phyloP scores from a whole-genome alignment of 2,113 vertebrate species.

The Xyliphius kryptos region DNA sequence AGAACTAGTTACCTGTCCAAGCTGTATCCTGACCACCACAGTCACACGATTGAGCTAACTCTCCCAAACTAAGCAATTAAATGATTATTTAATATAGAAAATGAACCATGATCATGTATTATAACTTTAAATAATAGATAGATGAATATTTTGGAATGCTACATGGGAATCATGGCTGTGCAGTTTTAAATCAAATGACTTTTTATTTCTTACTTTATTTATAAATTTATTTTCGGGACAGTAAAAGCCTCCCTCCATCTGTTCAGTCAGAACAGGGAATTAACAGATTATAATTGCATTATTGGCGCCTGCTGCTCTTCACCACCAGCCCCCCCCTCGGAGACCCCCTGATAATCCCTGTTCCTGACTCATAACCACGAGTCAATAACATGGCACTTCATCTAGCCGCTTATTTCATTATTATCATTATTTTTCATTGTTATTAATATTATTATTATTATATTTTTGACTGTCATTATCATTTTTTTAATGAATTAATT shows the following conservation, averaged over 20 bases:
- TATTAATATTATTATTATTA: no score
- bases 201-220: constrained; percentile 22
- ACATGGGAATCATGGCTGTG: neutral
- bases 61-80: no score
- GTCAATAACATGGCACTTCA: constrained; percentile 19
- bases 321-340: constrained; percentile 36
- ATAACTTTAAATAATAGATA: no score
- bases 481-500: no score
- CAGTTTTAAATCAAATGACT: constrained; percentile 35
- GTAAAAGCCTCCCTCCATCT: constrained; percentile 66
- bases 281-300: constrained; percentile 68
- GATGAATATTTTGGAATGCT: no score
- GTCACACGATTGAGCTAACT: no score
- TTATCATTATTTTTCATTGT: no score
- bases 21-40: no score
- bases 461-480: no score
- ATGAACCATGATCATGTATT: no score
- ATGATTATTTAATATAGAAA: no score
- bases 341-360: constrained; percentile 40
- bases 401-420: neutral
- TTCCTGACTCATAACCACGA: constrained; percentile 36
- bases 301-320: constrained; percentile 54
- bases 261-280: constrained; percentile 68
- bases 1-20: no score
- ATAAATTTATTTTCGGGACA: constrained; percentile 51